Evolutionary conservation across 2,113 vertebrate species (phyloP), one percentile per base, ranked within the genome.

Genomic region (Gymnorhina tibicen): DNA sequence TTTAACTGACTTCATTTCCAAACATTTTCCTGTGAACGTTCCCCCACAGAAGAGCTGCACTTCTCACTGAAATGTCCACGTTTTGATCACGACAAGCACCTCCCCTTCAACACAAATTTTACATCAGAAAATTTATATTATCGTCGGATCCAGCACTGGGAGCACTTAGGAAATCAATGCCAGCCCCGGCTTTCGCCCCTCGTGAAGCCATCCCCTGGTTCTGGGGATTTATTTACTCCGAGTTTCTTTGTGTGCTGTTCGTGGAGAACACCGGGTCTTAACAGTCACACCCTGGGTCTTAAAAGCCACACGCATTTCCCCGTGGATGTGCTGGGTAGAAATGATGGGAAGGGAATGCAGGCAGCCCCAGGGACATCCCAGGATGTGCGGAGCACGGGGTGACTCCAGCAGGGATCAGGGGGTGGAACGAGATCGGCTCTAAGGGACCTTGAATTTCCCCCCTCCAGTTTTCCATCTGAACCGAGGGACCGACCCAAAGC

Each of bases 321-420:
- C 23, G 0, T 0, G 28, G 56, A 3, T 58, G 41, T 59, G 33
- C 18, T 24, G 41, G 33, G 0, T 1, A 9, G 58, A 6, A 23
- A 5, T 11, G n/a, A 11, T 37, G 60, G 59, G 4, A 56, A 60
- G 17, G 6, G 11, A 30, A 10, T 0, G 7, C 32, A 44, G 49
- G 15, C 23, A 53, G 69, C 55, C 32, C 74, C 14, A 6, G 1
- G 1, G 7, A 5, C 22, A 13, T 0, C 8, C 7, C 26, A 7
- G 68, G 41, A 56, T 24, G 41, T 14, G 14, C 28, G 16, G 73
- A 77, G 58, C 33, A 3, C 0, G 1, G 32, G 27, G 18, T 33
- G n/a, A 6, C 46, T 28, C n/a, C 53, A 32, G 33, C 20, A 23
- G 35, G 64, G 27, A 16, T 14, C 37, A 15, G 53, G 27, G 37